Conservation (phyloP, 2,113 vertebrate species). For the Hipposideros armiger region DNA sequence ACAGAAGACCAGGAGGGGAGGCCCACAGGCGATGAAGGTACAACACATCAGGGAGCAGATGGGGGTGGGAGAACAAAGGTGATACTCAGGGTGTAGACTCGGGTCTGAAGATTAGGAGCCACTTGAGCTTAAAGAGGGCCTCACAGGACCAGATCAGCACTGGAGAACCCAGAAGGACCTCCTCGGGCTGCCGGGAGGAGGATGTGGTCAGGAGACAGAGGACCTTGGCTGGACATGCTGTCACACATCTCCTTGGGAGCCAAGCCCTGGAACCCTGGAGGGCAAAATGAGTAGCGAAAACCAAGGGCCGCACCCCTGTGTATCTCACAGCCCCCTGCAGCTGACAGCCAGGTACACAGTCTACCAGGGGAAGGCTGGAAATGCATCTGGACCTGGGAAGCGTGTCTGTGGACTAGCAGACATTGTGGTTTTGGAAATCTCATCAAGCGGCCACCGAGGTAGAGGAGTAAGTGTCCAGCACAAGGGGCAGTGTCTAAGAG, state of each 20-base stretch:
- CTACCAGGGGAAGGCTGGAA: neutral
- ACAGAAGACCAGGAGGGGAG: neutral
- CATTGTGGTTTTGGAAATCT: neutral
- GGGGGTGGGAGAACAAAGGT: neutral
- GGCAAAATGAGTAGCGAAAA: neutral
- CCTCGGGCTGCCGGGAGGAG: neutral
- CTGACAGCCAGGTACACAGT: neutral
- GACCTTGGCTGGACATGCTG: neutral
- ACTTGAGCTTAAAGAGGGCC: neutral
- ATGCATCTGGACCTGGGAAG: neutral
- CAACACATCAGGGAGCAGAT: accelerated
- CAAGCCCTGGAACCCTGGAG: neutral
- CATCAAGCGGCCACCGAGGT: neutral
- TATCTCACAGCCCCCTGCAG: neutral
- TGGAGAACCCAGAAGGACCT: neutral
- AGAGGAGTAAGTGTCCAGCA: neutral
- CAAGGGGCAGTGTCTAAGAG: neutral
- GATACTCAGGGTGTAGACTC: no score
- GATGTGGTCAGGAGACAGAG: neutral
- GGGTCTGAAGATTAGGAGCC: neutral
- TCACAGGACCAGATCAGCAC: neutral
- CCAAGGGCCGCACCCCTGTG: neutral
- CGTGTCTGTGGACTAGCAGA: neutral
- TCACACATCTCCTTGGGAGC: neutral
- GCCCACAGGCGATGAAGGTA: no score